phyloP scores from a whole-genome alignment of 2,113 vertebrate species.

The Xiphophorus couchianus region DNA sequence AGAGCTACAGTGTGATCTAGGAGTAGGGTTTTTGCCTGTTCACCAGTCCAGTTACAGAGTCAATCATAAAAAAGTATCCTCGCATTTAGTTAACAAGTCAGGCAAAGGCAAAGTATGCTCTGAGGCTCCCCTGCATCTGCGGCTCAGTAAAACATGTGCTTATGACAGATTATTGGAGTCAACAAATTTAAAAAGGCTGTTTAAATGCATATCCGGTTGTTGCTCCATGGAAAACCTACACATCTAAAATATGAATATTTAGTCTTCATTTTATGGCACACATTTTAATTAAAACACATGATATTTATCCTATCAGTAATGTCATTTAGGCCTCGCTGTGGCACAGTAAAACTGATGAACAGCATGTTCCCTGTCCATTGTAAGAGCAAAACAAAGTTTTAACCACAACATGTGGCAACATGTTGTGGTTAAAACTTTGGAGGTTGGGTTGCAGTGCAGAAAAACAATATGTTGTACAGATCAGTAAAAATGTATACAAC shows the following conservation, averaged over 20 bases:
- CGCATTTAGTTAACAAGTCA: constrained; percentile 2
- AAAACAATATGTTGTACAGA: neutral
- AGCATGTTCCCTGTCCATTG: neutral
- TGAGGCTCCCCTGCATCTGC: constrained; percentile 12
- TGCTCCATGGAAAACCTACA: constrained; percentile 17
- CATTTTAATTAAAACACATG: constrained; percentile 6
- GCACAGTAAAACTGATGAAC: neutral
- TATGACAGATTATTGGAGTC: constrained; percentile 19
- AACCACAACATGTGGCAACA: too few species aligned
- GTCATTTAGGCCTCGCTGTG: neutral
- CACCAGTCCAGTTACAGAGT: neutral
- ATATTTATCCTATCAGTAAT: neutral
- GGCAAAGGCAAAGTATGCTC: neutral
- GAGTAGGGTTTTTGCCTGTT: neutral
- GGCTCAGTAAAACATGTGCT: constrained; percentile 2
- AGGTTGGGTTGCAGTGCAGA: neutral
- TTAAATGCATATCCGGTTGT: constrained; percentile 64
- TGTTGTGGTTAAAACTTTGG: neutral
- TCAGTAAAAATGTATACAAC: too few species aligned
- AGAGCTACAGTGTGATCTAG: neutral
- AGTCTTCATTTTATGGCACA: constrained; percentile 2
- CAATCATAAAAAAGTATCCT: neutral
- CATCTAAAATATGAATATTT: constrained; percentile 48
- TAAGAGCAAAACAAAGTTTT: neutral
- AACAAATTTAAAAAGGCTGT: constrained; percentile 57